Base-by-base conservation (phyloP, 2,113 vertebrate species). In the Micronycteris hirsuta region DNA sequence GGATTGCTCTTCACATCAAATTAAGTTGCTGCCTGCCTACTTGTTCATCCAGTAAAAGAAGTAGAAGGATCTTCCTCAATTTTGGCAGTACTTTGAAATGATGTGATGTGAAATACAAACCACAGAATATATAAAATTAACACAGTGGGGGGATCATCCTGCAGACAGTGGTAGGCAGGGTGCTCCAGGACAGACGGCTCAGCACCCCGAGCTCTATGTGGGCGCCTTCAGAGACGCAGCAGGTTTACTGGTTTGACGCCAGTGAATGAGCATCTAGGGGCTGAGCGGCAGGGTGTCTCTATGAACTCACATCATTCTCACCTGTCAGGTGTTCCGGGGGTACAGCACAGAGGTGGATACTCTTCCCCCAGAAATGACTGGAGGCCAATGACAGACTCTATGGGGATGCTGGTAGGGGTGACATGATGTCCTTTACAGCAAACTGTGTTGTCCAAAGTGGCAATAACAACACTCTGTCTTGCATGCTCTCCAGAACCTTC, bases 11-110 rank as follows among this genome's bases (percentile, higher is more conserved):
- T 28, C 49, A 68, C 43, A 61, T 74, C 76, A 80, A 80, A 76
- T 80, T 24, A 85, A 91, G n/a, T 58, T 71, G 67, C 70, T 71
- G 31, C 82, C 38, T 89, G 52, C 26, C 13, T 87, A 76, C 38
- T 81, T 94, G 54, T 61, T 78, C 38, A 92, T 54, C 67, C 67
- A 92, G 41, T 92, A 84, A 95, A 87, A 70, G 28, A 65, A 43
- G 9, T 58, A 20, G 65, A 74, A 93, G 7, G 45, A 54, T 28
- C 33, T 63, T 88, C 36, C 31, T 13, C 41, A 47, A 71, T 41
- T 74, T 7, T 84, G 49, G 22, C 89, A 85, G 86, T 19, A 65
- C 49, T 93, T 17, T 71, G 77, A 85, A 91, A 91, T 81, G 43
- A 52, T 36, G 68, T 24, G n/a, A 87, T 13, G 17, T 67, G 43